Base-by-base conservation (phyloP, 2,888 invertebrate genomes). In the Scelioninae gen. 1 region DNA sequence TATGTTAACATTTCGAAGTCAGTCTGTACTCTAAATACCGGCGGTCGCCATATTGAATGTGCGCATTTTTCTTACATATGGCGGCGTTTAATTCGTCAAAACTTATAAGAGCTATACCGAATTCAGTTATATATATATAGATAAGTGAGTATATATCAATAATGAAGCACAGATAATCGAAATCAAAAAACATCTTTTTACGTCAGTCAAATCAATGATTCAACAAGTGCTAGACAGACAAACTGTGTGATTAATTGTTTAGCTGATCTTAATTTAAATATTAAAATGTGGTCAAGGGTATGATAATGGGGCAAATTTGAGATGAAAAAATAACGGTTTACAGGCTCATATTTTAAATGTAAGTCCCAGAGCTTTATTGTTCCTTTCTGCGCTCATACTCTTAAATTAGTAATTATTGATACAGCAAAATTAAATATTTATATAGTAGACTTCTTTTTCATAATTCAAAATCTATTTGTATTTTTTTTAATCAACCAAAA, bases 331-430 rank as follows among this genome's bases (percentile, higher is more conserved):
- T 6, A 45, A 45, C n/a, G 45, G 45, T 6, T 45, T 45, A 13
- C 45, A 45, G n/a, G 45, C 13, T 10, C 45, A 45, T 45, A 45
- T 45, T 45, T n/a, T 45, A 45, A 45, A n/a, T 7, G 6, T 6
- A 45, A 45, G 9, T 13, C 45, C 45, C n/a, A 45, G 45, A 45
- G 45, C 45, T n/a, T 45, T 45, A 7, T 11, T 45, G 45, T 45
- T n/a, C 45, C 45, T 10, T 45, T 5, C n/a, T 45, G n/a, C n/a
- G 45, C 45, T 45, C 45, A 13, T 45, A 45, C 45, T n/a, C 3
- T 45, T 45, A 45, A 45, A 7, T 45, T 45, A 45, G 45, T 45
- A 6, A n/a, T 6, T n/a, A 45, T 7, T n/a, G 13, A 13, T 45
- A 6, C 45, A 11, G 45, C 45, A 45, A 45, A 45, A 13, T 9